Evolutionary conservation across 2,888 invertebrate species (phyloP), one percentile per base, ranked within the genome.

Genomic region (Choristoneura rosaceana): DNA sequence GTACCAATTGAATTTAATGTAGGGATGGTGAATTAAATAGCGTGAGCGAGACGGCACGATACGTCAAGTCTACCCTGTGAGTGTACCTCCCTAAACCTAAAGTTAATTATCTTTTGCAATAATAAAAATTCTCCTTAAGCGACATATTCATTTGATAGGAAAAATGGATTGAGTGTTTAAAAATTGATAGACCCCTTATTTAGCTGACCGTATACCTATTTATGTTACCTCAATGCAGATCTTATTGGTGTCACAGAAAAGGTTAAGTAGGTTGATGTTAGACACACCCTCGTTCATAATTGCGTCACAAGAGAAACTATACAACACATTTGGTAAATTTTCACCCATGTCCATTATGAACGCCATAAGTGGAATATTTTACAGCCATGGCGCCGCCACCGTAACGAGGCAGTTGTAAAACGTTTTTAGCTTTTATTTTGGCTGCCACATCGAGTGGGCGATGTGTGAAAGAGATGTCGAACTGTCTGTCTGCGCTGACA

Each of bases 301-400:
- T 70, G 65, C 70, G 34, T 33, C 45, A 68, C 47, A 71, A 71
- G 67, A 63, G 58, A 71, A 71, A 71, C 52, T 47, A 17, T 58
- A 63, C 62, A 17, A 67, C 62, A 55, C 71, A 33, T 71, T 71
- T 62, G 34, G 71, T 55, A 25, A 60, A 70, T 62, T 62, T 67
- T 63, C 55, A 63, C 71, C 38, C 38, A 34, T 58, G 55, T 61
- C 25, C 55, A 71, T 67, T 71, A 71, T 71, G 47, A 71, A 68
- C 33, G 17, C 71, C 58, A 63, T 71, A 71, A 68, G 67, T 63
- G 67, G 67, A 68, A 68, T 63, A 68, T 68, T 68, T 63, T 50
- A 67, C 17, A 58, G 58, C 33, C 17, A 58, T 58, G 67, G 67
- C 67, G 71, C 67, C 62, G 62, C 38, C 45, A 55, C 52, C 58